Conservation (phyloP, 2,888 invertebrate genomes). For the Parochlus steinenii region DNA sequence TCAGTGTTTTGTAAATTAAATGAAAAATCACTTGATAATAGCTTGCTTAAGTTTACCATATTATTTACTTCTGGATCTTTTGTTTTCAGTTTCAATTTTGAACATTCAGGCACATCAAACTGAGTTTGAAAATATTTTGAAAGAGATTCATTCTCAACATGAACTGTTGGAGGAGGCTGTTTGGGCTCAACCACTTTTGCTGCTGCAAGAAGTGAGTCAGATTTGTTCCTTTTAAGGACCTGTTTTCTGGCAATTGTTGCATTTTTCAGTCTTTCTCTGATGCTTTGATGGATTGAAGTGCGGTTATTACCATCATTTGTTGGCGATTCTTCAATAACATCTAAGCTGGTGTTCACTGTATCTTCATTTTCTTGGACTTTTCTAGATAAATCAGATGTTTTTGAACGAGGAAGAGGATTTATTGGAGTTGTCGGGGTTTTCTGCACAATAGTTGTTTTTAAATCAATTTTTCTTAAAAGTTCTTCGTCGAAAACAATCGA, state of each 20-base stretch:
- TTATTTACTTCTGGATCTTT: not conserved
- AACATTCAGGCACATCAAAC: not conserved
- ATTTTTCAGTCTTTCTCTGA: slow-evolving; percentile 8
- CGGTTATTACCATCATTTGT: slow-evolving; percentile 13
- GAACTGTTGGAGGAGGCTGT: too few species aligned
- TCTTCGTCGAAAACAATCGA: too few species aligned
- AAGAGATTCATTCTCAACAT: too few species aligned
- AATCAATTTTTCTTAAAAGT: too few species aligned
- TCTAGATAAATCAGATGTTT: too few species aligned
- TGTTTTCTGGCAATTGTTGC: slow-evolving; percentile 13
- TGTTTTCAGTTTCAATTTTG: not conserved
- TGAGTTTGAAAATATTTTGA: too few species aligned
- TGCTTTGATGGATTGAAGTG: not conserved
- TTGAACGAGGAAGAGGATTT: too few species aligned
- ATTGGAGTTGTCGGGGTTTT: too few species aligned
- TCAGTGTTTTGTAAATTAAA: too few species aligned
- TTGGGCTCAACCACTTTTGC: too few species aligned
- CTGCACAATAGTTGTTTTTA: too few species aligned
- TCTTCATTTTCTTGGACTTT: not conserved
- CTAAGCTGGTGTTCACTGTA: slow-evolving; percentile 15
- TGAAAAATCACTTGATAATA: slow-evolving; percentile 3
- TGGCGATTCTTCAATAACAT: slow-evolving; percentile 25
- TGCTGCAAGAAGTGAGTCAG: slow-evolving; percentile 18
- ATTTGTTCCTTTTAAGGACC: slow-evolving; percentile 18
- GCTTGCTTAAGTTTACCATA: too few species aligned